Base-by-base conservation (phyloP, 2,113 vertebrate genomes). In the Merops nubicus region DNA sequence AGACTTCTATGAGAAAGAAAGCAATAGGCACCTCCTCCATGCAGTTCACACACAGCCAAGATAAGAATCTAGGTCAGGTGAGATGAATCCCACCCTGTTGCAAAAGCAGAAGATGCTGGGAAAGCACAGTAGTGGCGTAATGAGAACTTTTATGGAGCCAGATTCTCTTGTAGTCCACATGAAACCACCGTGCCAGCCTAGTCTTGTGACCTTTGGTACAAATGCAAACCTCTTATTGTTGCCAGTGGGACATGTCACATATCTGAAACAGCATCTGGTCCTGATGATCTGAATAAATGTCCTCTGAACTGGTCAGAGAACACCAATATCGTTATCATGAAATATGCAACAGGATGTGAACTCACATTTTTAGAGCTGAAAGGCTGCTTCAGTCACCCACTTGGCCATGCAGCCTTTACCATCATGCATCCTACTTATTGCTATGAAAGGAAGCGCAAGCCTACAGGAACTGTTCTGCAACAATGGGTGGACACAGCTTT, bases 401-500 rank as follows among this genome's bases (percentile, higher is more conserved):
- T 80, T 59, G 73, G n/a, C 62, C 89, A n/a, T 22, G 7, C 68
- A 57, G 51, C 33, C 29, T 42, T 70, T 82, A 63, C 43, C 64
- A 72, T 65, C 69, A 36, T 56, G 36, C 72, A 68, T 91, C 88
- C 86, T 70, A 79, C 4, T 63, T 74, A 95, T 72, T 53, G 57
- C 80, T 65, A 26, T 42, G 34, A 92, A 78, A 97, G 91, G 96
- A 95, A 92, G 60, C 78, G 82, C 38, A 76, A 85, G 15, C 33
- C 65, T 73, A 25, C 70, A 86, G 64, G 93, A 92, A 67, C 74
- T 93, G 77, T 93, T 88, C 68, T 75, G 53, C 91, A 72, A 3
- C 7, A 29, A 75, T 91, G 86, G 93, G 87, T 93, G 93, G 94
- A 95, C 73, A 48, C 54, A 77, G 47, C 8, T 93, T 95, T 91